Evolutionary conservation across 2,888 invertebrate species (phyloP).

Genomic region (Dorcus hopei): DNA sequence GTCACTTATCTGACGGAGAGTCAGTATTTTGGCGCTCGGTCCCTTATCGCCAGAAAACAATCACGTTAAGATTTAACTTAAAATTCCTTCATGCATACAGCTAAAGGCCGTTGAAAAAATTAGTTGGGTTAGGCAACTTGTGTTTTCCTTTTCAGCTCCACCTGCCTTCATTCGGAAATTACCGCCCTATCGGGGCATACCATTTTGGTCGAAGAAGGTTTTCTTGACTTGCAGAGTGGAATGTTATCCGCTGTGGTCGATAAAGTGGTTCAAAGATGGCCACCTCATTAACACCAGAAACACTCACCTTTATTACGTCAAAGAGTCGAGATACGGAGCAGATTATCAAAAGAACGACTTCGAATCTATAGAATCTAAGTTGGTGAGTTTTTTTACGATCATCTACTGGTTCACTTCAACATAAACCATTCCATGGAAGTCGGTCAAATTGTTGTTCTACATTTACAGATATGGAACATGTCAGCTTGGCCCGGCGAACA

Average conservation of each 20-base stretch:
- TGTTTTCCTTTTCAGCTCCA: conserved; percentile 60
- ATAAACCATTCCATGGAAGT: too few relatives aligned
- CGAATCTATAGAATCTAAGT: conserved; percentile 81
- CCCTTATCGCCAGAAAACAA: too few relatives aligned
- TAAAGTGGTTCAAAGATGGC: conserved; percentile 82
- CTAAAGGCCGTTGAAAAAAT: too few relatives aligned
- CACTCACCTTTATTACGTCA: conserved; percentile 65
- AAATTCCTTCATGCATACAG: too few relatives aligned
- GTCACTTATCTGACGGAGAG: too few relatives aligned
- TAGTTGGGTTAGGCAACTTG: not conserved
- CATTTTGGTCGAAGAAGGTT: conserved; percentile 67
- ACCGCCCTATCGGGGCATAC: conserved; percentile 75
- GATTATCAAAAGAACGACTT: conserved; percentile 81
- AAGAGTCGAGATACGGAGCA: conserved; percentile 65
- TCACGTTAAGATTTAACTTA: too few relatives aligned
- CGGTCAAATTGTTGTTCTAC: not conserved
- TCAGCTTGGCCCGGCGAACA: conserved; percentile 76
- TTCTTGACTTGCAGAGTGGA: conserved; percentile 83
- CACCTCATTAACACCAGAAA: conserved; percentile 59
- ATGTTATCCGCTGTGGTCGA: conserved; percentile 81
- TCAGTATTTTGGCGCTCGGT: too few relatives aligned
- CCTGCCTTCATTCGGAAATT: conserved; percentile 84
- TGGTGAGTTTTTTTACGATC: conserved; percentile 54
- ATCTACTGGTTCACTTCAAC: too few relatives aligned
- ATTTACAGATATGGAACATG: conserved; percentile 77